These are phyloP conservation scores for Poecilia picta DNA, from an alignment of 2,797 vertebrate genomes.

Conservation along the genomic window DNA sequence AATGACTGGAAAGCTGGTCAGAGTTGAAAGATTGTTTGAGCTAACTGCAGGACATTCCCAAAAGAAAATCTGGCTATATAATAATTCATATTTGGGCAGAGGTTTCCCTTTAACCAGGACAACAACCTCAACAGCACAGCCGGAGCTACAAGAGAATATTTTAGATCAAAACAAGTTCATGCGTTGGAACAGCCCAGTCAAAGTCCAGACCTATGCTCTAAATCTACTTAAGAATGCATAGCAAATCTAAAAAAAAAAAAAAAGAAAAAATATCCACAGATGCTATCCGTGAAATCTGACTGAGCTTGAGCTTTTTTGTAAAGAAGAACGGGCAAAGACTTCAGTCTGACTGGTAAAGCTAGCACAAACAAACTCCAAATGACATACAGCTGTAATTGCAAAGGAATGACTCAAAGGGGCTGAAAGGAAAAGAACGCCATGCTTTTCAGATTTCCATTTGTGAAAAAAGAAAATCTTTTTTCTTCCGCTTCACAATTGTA, in stretches of 20 bases:
- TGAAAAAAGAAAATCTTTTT: background rate
- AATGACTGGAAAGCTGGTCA: background rate
- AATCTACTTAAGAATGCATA: background rate
- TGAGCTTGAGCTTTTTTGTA: background rate
- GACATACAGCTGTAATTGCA: slow-evolving; percentile 5
- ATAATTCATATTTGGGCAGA: background rate
- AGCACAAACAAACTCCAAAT: slow-evolving; percentile 2
- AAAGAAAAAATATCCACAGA: background rate
- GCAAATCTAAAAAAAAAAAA: background rate
- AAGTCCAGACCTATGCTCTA: background rate
- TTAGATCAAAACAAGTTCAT: background rate
- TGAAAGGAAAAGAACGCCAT: background rate
- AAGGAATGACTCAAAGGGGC: background rate
- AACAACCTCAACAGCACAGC: background rate
- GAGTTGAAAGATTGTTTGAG: background rate
- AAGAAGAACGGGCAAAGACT: background rate
- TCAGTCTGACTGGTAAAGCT: background rate
- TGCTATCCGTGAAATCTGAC: background rate
- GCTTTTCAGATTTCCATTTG: background rate
- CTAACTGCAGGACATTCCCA: background rate
- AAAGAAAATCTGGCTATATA: background rate
- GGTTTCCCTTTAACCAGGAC: background rate
- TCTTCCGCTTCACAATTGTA: background rate
- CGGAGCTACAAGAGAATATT: background rate
- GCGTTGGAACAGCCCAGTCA: background rate